Conservation (phyloP, 2,888 invertebrate genomes). For the Agrochola lota region DNA sequence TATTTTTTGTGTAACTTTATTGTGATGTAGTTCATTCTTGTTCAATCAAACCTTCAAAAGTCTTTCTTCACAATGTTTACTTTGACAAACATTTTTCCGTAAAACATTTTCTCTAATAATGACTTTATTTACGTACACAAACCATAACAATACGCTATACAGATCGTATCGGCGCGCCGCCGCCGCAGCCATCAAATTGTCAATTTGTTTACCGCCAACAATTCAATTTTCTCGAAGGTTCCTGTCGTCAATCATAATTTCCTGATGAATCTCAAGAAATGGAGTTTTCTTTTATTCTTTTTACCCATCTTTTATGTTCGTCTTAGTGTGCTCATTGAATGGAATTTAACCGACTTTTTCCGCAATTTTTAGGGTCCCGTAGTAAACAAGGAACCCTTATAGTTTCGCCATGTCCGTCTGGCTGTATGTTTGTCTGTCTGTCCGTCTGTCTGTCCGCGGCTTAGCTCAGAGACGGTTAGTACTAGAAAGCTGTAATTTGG, state of each 20-base stretch:
- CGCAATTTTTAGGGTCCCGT: too few species aligned
- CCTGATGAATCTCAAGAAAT: constrained; percentile 39
- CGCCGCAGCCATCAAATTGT: constrained; percentile 36
- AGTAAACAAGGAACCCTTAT: too few species aligned
- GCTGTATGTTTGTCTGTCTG: too few species aligned
- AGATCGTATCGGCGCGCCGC: constrained; percentile 28
- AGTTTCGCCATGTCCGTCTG: too few species aligned
- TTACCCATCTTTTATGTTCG: constrained; percentile 1
- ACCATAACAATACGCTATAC: constrained; percentile 34
- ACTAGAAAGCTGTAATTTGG: too few species aligned
- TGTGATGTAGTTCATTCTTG: not conserved
- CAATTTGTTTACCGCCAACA: constrained; percentile 53
- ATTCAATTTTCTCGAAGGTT: constrained; percentile 44
- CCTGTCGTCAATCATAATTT: constrained; percentile 59
- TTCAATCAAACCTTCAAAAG: not conserved
- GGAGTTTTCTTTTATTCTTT: constrained; percentile 45
- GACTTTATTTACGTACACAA: constrained; percentile 24
- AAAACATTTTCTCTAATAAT: constrained; percentile 28
- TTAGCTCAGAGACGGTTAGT: too few species aligned
- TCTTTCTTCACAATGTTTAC: constrained; percentile 6
- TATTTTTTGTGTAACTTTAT: not conserved
- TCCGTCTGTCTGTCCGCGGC: too few species aligned
- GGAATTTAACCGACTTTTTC: not conserved
- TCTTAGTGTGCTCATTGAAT: constrained; percentile 1
- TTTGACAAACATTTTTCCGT: not conserved